Evolutionary conservation across 2,888 invertebrate species (phyloP), one percentile per base, ranked within the genome.

Genomic region (Drosophila birchii): DNA sequence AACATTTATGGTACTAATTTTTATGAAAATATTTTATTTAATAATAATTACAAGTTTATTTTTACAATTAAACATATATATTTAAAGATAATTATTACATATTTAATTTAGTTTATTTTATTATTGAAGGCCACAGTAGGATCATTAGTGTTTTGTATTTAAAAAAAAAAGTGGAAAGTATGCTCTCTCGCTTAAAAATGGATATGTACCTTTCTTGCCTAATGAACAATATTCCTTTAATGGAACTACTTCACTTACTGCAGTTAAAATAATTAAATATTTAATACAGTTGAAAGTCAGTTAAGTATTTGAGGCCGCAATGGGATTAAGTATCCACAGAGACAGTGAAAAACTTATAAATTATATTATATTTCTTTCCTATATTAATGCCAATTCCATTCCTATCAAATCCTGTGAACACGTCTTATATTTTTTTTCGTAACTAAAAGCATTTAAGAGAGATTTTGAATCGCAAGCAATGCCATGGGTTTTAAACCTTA

Each of bases 121-220:
- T 23, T 44, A 43, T 43, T 51, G 36, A n/a, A 36, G 36, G 39
- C 63, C 34, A 26, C 39, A 63, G 8, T 26, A 18, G 34, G 12
- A 18, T 18, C 5, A 23, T 14, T 7, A n/a, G 1, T 23, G 23
- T 23, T 53, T 18, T 20, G 14, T 49, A 18, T 14, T 20, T 7
- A 29, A 29, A 29, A 14, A 34, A 12, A 18, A 47, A 14, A 26
- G n/a, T n/a, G n/a, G n/a, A n/a, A n/a, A n/a, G 5, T 29, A 7
- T 14, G 7, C 32, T 8, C 8, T 7, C 2, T 32, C 8, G 4
- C 8, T 12, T 11, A 18, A 18, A 32, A 18, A 18, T 18, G 12
- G 11, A 29, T 29, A 26, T 23, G 47, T 47, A 29, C 20, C 20
- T 8, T 18, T 32, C 20, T 34, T 51, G 18, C 20, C 51, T 20